Percentiles rank a stretch among this genome's conserved stretches.
phyloP scores from a whole-genome alignment of 2,888 invertebrate genomes.

The Azorinus chamasolen region DNA sequence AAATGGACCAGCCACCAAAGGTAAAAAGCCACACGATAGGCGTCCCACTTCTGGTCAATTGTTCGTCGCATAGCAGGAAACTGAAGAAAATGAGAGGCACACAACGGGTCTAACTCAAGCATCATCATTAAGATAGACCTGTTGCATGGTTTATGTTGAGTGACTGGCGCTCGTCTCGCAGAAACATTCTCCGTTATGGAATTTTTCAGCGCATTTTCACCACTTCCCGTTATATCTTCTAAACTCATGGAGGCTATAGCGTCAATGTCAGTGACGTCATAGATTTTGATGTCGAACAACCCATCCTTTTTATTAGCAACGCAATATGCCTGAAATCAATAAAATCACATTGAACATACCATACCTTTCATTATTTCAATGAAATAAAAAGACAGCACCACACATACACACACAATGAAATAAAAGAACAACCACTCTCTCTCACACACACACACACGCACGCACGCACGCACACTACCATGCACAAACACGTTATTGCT shows the following conservation, averaged over 20 bases:
- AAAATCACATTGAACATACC: background rate
- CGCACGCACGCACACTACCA: no score
- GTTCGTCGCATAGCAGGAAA: constrained; percentile 62
- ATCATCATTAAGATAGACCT: constrained; percentile 70
- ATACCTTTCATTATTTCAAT: background rate
- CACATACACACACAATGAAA: no score
- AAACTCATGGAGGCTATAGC: constrained; percentile 59
- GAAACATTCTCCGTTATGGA: constrained; percentile 9
- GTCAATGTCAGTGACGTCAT: constrained; percentile 78
- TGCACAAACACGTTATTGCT: no score
- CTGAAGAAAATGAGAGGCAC: constrained; percentile 68
- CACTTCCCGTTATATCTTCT: constrained; percentile 15
- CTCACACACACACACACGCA: no score
- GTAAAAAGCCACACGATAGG: constrained; percentile 59
- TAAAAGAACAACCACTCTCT: no score
- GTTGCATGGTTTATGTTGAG: background rate
- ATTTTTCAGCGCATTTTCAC: background rate
- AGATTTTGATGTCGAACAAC: constrained; percentile 74
- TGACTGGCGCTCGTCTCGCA: background rate
- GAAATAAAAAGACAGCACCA: no score
- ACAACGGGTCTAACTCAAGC: constrained; percentile 60
- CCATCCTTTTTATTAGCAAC: constrained; percentile 72
- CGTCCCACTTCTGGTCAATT: constrained; percentile 70
- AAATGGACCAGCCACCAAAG: constrained; percentile 66
- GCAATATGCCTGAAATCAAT: constrained; percentile 68